Evolutionary conservation across 2,113 vertebrate genomes (phyloP).

Genomic region (Myiopsitta monachus): DNA sequence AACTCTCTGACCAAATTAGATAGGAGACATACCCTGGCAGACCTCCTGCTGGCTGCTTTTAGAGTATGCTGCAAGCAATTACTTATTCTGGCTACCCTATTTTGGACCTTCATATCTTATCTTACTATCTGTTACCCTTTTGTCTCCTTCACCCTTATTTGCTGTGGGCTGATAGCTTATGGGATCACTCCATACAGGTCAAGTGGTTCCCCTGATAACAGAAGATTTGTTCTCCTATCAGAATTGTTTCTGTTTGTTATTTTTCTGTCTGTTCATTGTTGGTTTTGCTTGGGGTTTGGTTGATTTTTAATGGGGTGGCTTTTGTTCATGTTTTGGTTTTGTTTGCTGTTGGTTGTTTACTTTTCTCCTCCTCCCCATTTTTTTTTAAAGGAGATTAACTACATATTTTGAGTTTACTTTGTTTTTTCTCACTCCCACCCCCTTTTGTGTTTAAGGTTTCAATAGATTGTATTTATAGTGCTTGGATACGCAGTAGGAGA

Average conservation of each 20-base stretch:
- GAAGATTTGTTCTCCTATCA: no score
- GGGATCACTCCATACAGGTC: not conserved
- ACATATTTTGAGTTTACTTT: not conserved
- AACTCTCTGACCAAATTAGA: conserved; percentile 27
- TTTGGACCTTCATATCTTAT: conserved; percentile 35
- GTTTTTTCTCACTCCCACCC: not conserved
- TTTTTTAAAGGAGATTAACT: not conserved
- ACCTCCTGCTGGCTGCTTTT: not conserved
- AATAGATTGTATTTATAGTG: conserved; percentile 31
- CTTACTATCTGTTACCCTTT: not conserved
- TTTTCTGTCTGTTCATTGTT: not conserved
- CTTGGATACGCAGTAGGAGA: conserved; percentile 37
- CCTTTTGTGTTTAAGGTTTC: not conserved
- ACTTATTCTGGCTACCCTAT: conserved; percentile 23
- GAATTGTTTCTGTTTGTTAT: not conserved
- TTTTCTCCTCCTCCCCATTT: fast-evolving
- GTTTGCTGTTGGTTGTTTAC: not conserved
- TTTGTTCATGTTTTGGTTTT: not conserved
- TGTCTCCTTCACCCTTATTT: not conserved
- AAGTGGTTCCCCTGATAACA: not conserved
- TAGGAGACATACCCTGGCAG: not conserved
- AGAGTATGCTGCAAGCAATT: conserved; percentile 3
- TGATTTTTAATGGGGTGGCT: not conserved
- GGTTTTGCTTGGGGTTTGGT: not conserved
- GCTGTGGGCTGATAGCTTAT: not conserved